Evolutionary conservation across 2,888 invertebrate species (phyloP), one percentile per base, ranked within the genome.

Genomic region (Tanypteryx hageni): DNA sequence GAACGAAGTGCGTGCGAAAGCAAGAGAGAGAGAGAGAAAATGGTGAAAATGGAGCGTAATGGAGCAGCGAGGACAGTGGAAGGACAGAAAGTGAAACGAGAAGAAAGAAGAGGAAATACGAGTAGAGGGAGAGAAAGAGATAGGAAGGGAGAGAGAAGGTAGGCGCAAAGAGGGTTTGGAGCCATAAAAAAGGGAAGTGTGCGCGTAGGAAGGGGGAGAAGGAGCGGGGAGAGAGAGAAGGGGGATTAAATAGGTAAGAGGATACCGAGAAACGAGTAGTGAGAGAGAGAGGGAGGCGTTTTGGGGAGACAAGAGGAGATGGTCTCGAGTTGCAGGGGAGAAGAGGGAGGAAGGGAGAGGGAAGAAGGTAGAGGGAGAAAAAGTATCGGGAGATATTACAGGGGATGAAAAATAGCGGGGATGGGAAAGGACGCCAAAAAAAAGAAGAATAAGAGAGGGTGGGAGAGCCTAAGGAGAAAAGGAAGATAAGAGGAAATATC

Each of bases 31-130:
- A 27, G 27, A n/a, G 27, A 27, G 76, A 76, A 76, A 76, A 22
- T 76, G 76, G 27, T 13, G 76, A 76, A 76, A 76, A 22, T 76
- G 76, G 76, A 76, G 76, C 76, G 76, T 27, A 76, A 76, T 76
- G 76, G 76, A 76, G 76, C 22, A 68, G 27, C 76, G 76, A 64
- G 1, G 44, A 5, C 44, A 44, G 44, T 5, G 44, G 44, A 44
- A 44, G 44, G 44, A 44, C 44, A 5, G 44, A 44, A 44, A 44
- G 44, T 44, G 44, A 44, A 44, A 44, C 44, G 44, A 44, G 44
- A 44, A 44, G 44, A 44, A 44, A 5, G 44, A 3, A 44, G 44
- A 5, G 44, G 5, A 44, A 44, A 44, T 1, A 44, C 44, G 44
- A 44, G 44, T 44, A 5, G 44, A 44, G 44, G 1, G 44, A 44